Evolutionary conservation across 2,797 vertebrate species (phyloP), one percentile per base, ranked within the genome.

Genomic region (Enteromius mattozi): DNA sequence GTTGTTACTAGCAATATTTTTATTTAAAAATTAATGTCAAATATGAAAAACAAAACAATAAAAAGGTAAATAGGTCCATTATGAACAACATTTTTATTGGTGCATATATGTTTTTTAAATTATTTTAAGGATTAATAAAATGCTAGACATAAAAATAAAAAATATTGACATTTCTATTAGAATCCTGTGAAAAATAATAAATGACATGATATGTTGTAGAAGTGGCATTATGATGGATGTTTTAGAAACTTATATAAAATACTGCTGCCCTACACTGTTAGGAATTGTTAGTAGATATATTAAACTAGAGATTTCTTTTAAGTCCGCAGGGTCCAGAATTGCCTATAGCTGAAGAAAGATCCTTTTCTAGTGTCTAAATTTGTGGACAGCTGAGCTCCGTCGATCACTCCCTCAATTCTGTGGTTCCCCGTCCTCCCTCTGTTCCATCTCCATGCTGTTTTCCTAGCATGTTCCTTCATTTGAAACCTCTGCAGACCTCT

Each of bases 401-500:
- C 33, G 19, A 75, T 74, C 81, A 82, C 16, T 75, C 56, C 56
- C 47, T 74, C 82, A 59, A 54, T 59, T 24, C 83, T 79, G 66
- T 61, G 1, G 49, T 61, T 27, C 35, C 59, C 24, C 10, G 1
- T 37, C 30, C 40, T 45, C 54, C 30, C 33, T 71, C 54, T 61
- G 27, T 78, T 81, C 54, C 10, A 42, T 71, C 71, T 80, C 37
- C 47, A 81, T 86, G 76, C 77, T 79, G 83, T 81, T 85, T 81
- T 87, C 72, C 72, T 81, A 87, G 85, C 77, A 45, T 84, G 81
- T 84, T 85, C 78, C 85, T 82, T 88, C 79, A 89, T 85, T 83
- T 76, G 33, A 65, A 79, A 85, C 77, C 81, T 89, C 81, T 69
- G 63, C 77, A 68, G 82, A 78, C 82, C 82, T 81, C 45, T 85